phyloP scores from a whole-genome alignment of 2,797 vertebrate species.

The Intellagama lesueurii region DNA sequence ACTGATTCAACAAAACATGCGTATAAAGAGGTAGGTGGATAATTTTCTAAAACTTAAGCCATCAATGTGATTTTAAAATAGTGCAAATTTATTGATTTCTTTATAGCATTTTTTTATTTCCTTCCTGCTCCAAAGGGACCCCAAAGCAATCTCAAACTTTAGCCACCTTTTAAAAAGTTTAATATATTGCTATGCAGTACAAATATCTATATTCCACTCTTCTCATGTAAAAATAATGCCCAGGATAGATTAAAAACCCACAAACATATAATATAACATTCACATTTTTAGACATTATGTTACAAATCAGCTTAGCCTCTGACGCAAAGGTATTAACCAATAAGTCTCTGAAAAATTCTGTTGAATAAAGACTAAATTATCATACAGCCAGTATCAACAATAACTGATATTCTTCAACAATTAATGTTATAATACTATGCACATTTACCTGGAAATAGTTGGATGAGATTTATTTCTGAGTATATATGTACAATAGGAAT shows the following conservation, averaged over 20 bases:
- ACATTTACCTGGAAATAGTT: background rate
- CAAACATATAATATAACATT: background rate
- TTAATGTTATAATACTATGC: background rate
- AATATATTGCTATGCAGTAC: background rate
- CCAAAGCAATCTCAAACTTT: background rate
- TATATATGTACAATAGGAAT: background rate
- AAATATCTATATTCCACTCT: background rate
- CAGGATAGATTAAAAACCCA: background rate
- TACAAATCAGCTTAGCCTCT: background rate
- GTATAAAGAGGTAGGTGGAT: conserved; percentile 50
- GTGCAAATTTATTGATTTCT: background rate
- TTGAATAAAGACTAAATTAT: conserved; percentile 22
- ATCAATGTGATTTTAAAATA: background rate
- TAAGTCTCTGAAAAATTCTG: background rate
- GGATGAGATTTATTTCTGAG: too few species aligned
- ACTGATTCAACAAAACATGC: conserved; percentile 53
- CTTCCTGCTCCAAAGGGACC: too few species aligned
- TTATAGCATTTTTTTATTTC: too few species aligned
- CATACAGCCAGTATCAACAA: background rate
- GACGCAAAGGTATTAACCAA: conserved; percentile 30
- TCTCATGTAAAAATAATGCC: background rate
- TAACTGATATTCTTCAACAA: background rate
- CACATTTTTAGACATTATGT: background rate
- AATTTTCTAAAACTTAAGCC: conserved; percentile 50
- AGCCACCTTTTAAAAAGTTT: background rate